phyloP scores from a whole-genome alignment of 2,888 invertebrate genomes.

The Aleiodes leptofemur region DNA sequence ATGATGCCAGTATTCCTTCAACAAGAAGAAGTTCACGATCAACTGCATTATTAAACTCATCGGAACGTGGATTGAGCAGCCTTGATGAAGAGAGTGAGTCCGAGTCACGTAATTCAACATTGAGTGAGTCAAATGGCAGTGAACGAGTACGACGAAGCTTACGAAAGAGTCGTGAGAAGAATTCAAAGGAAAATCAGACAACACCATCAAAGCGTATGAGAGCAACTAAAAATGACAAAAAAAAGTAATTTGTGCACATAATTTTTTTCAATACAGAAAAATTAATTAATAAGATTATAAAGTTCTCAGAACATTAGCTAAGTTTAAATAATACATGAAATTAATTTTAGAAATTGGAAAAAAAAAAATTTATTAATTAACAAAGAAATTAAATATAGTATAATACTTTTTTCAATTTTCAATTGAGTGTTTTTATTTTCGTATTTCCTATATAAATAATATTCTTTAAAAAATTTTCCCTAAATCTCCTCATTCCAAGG shows the following conservation, averaged over 20 bases:
- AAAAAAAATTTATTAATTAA: too few relatives aligned
- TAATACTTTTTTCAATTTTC: too few relatives aligned
- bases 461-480: too few relatives aligned
- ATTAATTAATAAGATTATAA: neutral
- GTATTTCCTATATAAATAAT: too few relatives aligned
- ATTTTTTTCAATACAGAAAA: neutral
- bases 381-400: too few relatives aligned
- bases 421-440: too few relatives aligned
- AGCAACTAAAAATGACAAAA: neutral
- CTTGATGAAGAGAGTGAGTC: neutral
- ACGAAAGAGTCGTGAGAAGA: neutral
- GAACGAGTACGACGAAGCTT: neutral
- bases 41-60: neutral
- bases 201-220: conserved; percentile 2
- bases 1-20: conserved; percentile 44
- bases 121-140: neutral
- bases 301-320: neutral
- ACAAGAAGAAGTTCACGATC: neutral
- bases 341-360: too few relatives aligned
- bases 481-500: too few relatives aligned
- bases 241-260: neutral
- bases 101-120: neutral
- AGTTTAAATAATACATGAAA: neutral
- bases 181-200: neutral
- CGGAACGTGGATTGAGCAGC: too few relatives aligned